Evolutionary conservation across 2,797 vertebrate species (phyloP).

Genomic region (Arremon brunneinucha): DNA sequence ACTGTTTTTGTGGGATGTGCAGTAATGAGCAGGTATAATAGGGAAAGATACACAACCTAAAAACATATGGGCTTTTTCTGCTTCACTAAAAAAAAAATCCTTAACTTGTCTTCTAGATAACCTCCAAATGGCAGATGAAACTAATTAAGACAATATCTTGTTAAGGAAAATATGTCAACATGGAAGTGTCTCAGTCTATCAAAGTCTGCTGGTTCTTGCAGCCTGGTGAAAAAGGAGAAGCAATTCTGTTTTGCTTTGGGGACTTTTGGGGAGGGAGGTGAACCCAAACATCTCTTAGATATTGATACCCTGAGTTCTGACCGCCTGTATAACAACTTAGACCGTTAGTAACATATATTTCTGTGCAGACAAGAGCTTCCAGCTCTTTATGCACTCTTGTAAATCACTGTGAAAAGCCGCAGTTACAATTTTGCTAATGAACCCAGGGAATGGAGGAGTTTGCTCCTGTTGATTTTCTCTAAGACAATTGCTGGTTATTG

Average conservation of each 20-base stretch:
- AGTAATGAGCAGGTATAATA: background rate
- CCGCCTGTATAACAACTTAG: background rate
- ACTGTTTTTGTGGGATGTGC: background rate
- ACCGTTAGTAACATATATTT: background rate
- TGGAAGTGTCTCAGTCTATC: background rate
- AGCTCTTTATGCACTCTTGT: background rate
- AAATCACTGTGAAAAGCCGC: background rate
- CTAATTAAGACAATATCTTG: constrained; percentile 40
- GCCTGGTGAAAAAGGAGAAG: constrained; percentile 11
- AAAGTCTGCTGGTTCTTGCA: constrained; percentile 19
- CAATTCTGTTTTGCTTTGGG: background rate
- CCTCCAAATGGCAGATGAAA: constrained; percentile 11
- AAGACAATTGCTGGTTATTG: background rate
- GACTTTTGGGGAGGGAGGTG: constrained; percentile 12
- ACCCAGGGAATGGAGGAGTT: background rate
- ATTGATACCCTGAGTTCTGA: background rate
- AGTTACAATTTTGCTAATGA: background rate
- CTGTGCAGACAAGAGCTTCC: background rate
- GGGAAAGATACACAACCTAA: background rate
- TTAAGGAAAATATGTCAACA: constrained; percentile 43
- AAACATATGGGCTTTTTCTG: constrained; percentile 20
- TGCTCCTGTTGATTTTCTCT: background rate
- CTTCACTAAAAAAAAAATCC: constrained; percentile 15
- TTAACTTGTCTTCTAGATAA: constrained; percentile 1
- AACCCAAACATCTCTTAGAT: constrained; percentile 27